Evolutionary conservation across 2,888 invertebrate genomes (phyloP), one percentile per base, ranked within the genome.

Genomic region (Amblyjoppa proteus): DNA sequence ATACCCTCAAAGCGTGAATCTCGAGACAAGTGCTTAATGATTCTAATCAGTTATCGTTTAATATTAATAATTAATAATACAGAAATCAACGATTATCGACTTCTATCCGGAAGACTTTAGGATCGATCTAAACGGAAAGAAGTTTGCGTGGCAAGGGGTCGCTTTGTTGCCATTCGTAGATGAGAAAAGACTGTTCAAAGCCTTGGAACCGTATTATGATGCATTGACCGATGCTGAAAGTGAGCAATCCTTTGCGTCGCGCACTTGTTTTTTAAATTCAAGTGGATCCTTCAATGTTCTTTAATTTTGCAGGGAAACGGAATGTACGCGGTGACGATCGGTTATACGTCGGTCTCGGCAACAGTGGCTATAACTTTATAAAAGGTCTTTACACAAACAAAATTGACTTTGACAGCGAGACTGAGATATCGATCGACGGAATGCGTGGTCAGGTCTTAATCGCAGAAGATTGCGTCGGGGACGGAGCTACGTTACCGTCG

Each of bases 71-170:
- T 20, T 20, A 20, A 20, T 20, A 20, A 20, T 93, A n/a, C 94
- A 97, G 96, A 96, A 97, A 89, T 99, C 99, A 0, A 95, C 97
- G 0, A 99, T 99, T 83, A 99, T 99, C 90, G 99, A 99, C 94
- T 99, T 99, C 95, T 99, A 99, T 95, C 99, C 99, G 0, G 97
- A 96, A 92, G 98, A 99, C 94, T 99, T 99, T 94, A 97, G 97
- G 94, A 99, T 99, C 86, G 99, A 99, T 95, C 95, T 99, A 88
- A 99, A 99, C 95, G 99, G 99, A 49, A 99, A 99, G 95, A 99
- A 99, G 94, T 99, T 98, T 95, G 99, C 99, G 71, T 99, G 99
- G 99, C 99, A 99, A 95, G 99, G 99, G 66, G 99, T 99, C 1
- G 99, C 99, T 0, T 94, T 99, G 58, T 95, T 99, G 86, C 99